Evolutionary conservation across 2,113 vertebrate genomes (phyloP), one percentile per base, ranked within the genome.

Genomic region (Asarcornis scutulata): DNA sequence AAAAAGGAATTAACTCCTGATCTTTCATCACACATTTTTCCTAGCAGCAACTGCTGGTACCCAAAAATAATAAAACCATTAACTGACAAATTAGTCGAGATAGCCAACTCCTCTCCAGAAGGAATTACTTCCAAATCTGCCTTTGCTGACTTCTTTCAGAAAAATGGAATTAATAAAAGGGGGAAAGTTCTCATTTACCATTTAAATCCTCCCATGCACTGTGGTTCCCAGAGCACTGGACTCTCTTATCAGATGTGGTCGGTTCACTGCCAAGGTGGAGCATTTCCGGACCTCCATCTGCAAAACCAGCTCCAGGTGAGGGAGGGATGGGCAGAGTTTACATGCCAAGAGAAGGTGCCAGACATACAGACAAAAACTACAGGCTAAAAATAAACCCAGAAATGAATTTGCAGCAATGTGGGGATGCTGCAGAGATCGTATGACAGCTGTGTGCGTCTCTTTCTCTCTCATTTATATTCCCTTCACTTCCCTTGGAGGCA

Each of bases 401-500:
- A 79, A 76, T 0, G 22, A 56, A 68, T 85, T 82, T 87, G 77
- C 89, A 78, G 40, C 42, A 88, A 63, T 5, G 32, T 2, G 3
- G 38, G 25, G 62, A 58, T 82, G 81, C 76, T 6, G 66, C 91
- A 91, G 75, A 56, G 67, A 64, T 55, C 53, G 53, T 38, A 58
- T 52, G 94, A 73, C 55, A 96, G 36, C 32, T 92, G 90, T 60
- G 78, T 0, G 0, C 0, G 7, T 80, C 89, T 95, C 81, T 94
- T 86, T 79, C 36, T 42, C 73, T 90, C 96, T 97, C 76, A 94
- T 96, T 94, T 96, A 92, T 80, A 95, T 93, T 97, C 95, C 88
- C 88, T 56, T 86, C 93, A 60, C 71, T 79, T 92, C 96, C 86
- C 87, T 77, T 40, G 69, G 38, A 83, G 86, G 96, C 98, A 98